Evolutionary conservation across 2,797 vertebrate genomes (phyloP), one percentile per base, ranked within the genome.

Genomic region (Orestias chungarensis): DNA sequence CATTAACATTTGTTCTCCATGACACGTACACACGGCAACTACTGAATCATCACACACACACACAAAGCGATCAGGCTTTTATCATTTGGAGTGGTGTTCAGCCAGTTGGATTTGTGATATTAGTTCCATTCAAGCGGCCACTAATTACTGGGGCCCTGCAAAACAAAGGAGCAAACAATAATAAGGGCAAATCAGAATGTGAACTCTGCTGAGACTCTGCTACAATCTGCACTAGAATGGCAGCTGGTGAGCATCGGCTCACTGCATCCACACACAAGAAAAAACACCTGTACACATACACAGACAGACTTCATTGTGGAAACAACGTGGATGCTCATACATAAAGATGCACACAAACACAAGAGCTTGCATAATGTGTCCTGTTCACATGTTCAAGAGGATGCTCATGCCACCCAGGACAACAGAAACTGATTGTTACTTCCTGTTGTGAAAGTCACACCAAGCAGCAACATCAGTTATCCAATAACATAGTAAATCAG

Each of bases 71-170:
- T 73, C 69, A 64, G 64, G 57, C 83, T 83, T 79, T 87, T 83
- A 84, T 85, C 80, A 71, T 86, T 83, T 78, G 42, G 73, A 90
- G 81, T 70, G 76, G 62, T 82, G 78, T 44, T 66, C 75, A 79
- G 79, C 18, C 59, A 70, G 54, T 66, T 75, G 71, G 70, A 86
- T 73, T 83, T 85, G 81, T 81, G 82, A 88, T 87, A 87, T 90
- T 89, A 79, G 76, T 84, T 87, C 88, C 80, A 89, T 89, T 87
- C 87, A 85, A 88, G 77, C 69, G 81, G 77, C 55, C 74, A n/a
- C 76, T 92, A 87, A 92, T 90, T 87, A 86, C 81, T 43, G 49
- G 73, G 73, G 67, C 80, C n/a, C 74, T 68, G 50, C 77, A 82
- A 90, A 80, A 86, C 79, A 88, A 78, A 82, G 64, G 74, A 83